Base-by-base conservation (phyloP, 2,797 vertebrate species). In the Gambusia yucatana region DNA sequence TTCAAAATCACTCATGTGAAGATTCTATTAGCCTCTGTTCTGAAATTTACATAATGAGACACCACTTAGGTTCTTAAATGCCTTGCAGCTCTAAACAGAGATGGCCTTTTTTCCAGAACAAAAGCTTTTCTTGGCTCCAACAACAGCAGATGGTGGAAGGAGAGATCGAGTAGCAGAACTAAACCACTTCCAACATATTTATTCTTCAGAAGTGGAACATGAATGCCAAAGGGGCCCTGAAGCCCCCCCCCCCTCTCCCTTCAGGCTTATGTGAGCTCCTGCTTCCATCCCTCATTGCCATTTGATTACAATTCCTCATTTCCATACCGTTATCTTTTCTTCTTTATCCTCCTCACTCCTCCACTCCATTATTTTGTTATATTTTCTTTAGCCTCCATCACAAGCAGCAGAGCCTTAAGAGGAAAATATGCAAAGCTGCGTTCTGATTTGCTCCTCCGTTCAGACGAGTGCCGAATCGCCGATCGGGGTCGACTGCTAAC, bases 341-440 rank as follows among this genome's bases (percentile, higher is more conserved):
- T 77, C 80, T 65, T 77, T 70, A 4, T 77, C 83, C 43, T 76
- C 71, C 22, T 79, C 65, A 75, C 1, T 55, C 52, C 52, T 55
- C 79, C 43, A 20, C 73, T 78, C 77, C 46, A 33, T 67, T 78
- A 89, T 90, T 87, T 77, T 82, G 75, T 80, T 78, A 55, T 28
- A 36, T 70, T 81, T 78, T 76, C 33, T n/a, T 1, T 47, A 71
- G 72, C 82, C 86, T 71, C 79, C 76, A 76, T 87, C 72, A 63
- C 75, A 63, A 80, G 77, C 69, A 84, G 86, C 73, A 39, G 72
- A 79, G 87, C 81, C 87, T 78, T 50, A 4, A 82, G 82, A 76
- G 82, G 82, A 76, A 79, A 87, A 88, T 86, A 81, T 73, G 85
- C 83, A 86, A 88, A 88, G 81, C 87, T 86, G 44, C 86, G 90